A percentile compares a stretch with the other conserved stretches of the same genome.
These are phyloP conservation scores for Anarhynchus alexandrinus DNA, from an alignment of 2,113 vertebrate genomes.

Conservation along the genomic window DNA sequence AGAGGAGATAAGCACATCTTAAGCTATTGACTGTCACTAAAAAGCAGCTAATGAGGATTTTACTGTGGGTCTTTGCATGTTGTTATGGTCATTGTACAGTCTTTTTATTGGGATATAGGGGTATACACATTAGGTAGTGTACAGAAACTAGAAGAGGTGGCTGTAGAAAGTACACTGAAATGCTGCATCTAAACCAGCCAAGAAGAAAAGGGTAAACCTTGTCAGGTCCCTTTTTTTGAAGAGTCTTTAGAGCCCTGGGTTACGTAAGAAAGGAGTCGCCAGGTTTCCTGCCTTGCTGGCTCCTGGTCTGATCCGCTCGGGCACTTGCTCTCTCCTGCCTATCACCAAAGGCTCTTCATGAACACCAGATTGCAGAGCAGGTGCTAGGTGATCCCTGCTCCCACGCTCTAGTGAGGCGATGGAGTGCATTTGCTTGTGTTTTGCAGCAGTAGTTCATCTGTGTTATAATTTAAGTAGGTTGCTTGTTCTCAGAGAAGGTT, in stretches of 20 bases:
- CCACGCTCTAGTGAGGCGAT: background rate
- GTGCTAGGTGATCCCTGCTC: background rate
- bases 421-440: background rate
- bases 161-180: background rate
- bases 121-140: background rate
- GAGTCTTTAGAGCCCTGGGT: background rate
- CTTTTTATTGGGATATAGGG: background rate
- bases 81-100: background rate
- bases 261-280: background rate
- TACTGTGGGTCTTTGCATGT: background rate
- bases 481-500: background rate
- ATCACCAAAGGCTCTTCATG: background rate
- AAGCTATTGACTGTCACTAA: background rate
- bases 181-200: background rate
- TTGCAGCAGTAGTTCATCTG: background rate
- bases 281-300: constrained; percentile 15
- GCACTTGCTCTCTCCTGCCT: background rate
- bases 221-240: background rate
- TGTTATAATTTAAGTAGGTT: background rate
- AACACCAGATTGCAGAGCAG: constrained; percentile 44
- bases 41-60: background rate
- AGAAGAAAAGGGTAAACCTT: background rate
- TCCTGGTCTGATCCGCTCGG: background rate
- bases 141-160: background rate
- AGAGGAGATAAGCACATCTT: background rate